Conservation (phyloP, 64 coral and sea anemone species). For the Porites australiensis region DNA sequence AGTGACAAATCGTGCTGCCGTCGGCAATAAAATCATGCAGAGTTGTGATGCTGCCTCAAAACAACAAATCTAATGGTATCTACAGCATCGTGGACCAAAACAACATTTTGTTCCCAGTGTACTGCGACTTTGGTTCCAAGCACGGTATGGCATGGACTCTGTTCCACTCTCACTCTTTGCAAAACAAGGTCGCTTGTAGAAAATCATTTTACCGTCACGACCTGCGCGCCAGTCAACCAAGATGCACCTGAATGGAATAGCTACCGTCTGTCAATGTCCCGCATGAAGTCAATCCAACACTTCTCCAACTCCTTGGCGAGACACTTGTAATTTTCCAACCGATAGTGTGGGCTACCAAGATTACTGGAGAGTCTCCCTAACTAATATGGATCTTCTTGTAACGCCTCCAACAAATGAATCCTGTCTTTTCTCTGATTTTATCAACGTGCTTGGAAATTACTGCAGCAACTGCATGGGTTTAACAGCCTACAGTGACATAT, state of each 20-base stretch:
- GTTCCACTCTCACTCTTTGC: constrained; percentile 25
- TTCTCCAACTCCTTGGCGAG: constrained; percentile 48
- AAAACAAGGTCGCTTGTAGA: constrained; percentile 6
- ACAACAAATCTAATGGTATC: background rate
- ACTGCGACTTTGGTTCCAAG: constrained; percentile 19
- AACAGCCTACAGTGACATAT: background rate
- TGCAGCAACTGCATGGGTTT: background rate
- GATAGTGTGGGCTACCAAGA: constrained; percentile 16
- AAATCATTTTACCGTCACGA: constrained; percentile 35
- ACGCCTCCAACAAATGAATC: background rate
- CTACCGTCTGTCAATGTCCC: too few species aligned
- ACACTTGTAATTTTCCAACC: constrained; percentile 49
- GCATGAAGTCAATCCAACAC: constrained; percentile 26
- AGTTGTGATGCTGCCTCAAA: background rate
- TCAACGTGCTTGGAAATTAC: background rate
- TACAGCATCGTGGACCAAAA: background rate
- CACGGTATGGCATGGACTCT: background rate
- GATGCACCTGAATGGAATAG: constrained; percentile 36
- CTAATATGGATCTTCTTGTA: background rate
- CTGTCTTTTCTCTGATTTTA: background rate
- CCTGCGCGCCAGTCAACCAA: constrained; percentile 35
- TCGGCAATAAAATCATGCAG: background rate
- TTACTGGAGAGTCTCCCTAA: background rate
- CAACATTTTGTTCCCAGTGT: constrained; percentile 22
- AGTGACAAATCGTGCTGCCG: background rate